Evolutionary conservation across 2,888 invertebrate genomes (phyloP).

Genomic region (Himalopsyche kuldschensis): DNA sequence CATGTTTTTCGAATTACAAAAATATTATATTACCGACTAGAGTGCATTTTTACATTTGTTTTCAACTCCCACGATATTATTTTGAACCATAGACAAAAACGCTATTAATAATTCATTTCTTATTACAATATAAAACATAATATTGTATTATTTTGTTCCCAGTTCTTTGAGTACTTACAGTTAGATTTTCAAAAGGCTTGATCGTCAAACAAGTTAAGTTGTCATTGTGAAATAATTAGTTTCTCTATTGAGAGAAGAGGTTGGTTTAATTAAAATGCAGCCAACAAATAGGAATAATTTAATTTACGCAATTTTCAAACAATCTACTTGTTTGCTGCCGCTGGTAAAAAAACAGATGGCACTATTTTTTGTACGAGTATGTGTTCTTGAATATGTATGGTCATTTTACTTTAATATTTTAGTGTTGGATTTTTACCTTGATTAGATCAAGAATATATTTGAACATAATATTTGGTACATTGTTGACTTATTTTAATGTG

Average conservation of each 20-base stretch:
- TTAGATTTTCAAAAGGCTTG: not conserved
- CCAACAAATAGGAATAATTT: slow-evolving; percentile 50
- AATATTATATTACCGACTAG: not conserved
- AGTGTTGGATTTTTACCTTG: not conserved
- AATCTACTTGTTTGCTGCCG: not conserved
- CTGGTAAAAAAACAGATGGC: not conserved
- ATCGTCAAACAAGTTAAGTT: not conserved
- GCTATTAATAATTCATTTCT: not conserved
- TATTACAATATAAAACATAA: too few species aligned
- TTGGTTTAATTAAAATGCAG: slow-evolving; percentile 53
- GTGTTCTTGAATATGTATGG: not conserved
- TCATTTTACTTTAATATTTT: not conserved
- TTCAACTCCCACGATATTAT: not conserved
- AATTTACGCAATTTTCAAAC: not conserved
- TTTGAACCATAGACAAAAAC: not conserved
- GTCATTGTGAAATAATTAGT: not conserved
- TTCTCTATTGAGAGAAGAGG: not conserved
- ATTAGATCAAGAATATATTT: not conserved
- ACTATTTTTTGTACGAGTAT: not conserved
- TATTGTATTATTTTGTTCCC: not conserved
- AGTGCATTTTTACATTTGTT: not conserved
- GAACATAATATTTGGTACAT: not conserved
- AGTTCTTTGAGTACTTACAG: not conserved
- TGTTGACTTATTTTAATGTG: not conserved
- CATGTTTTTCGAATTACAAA: not conserved